Evolutionary conservation across 2,888 invertebrate species (phyloP).

Genomic region (Ennomos quercinarius): DNA sequence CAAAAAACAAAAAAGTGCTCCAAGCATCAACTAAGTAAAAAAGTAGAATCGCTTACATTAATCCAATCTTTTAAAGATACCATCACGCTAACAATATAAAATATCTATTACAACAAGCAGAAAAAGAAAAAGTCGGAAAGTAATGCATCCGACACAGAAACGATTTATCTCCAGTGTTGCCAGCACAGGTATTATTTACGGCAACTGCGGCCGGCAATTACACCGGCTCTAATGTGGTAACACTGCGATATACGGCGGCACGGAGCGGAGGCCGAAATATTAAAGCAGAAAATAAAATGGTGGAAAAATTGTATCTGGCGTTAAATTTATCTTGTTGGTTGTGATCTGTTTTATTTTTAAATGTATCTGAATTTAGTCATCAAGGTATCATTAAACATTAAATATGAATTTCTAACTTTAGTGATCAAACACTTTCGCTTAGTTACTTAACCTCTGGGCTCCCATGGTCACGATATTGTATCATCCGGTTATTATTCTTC

Average conservation of each 20-base stretch:
- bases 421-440: too few species aligned
- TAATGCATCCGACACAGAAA: constrained; percentile 29
- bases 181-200: constrained; percentile 41
- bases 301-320: constrained; percentile 25
- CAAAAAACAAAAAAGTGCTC: too few species aligned
- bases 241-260: constrained; percentile 29
- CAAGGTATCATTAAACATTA: too few species aligned
- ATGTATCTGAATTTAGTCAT: background rate
- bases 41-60: too few species aligned
- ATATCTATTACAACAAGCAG: constrained; percentile 6
- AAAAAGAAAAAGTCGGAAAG: constrained; percentile 28
- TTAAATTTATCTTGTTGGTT: constrained; percentile 5
- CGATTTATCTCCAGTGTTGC: constrained; percentile 39
- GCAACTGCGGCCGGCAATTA: constrained; percentile 38
- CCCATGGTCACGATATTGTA: too few species aligned
- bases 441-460: too few species aligned
- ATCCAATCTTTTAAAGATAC: background rate
- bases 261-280: constrained; percentile 15
- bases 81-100: constrained; percentile 7
- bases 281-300: constrained; percentile 19
- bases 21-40: too few species aligned
- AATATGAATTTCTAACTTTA: too few species aligned
- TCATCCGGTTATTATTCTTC: too few species aligned
- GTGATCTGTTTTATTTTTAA: background rate
- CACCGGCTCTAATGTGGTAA: constrained; percentile 42